phyloP scores from a whole-genome alignment of 1,140 invertebrate genomes.

The Pogonomyrmex barbatus region DNA sequence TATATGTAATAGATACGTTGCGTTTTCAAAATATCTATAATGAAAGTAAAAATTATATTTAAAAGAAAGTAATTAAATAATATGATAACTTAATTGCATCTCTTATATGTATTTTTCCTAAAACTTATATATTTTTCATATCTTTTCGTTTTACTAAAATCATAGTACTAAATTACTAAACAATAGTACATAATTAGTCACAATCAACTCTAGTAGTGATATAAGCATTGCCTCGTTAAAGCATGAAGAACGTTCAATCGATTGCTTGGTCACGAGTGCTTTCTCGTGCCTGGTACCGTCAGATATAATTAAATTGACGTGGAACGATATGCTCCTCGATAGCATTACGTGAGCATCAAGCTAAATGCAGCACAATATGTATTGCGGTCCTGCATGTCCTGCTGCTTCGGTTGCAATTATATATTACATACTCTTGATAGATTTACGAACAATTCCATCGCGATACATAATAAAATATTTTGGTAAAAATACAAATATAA shows the following conservation, averaged over 20 bases:
- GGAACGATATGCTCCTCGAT: conserved; percentile 63
- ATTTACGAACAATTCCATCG: conserved; percentile 75
- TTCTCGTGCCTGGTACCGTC: conserved; percentile 72
- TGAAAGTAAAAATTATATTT: background rate
- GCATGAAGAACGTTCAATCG: conserved; percentile 64
- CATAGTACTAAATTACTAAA: background rate
- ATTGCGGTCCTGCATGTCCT: conserved; percentile 65
- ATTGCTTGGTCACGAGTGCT: conserved; percentile 42
- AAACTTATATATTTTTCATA: background rate
- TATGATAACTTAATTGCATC: background rate
- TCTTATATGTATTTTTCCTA: background rate
- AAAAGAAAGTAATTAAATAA: too few relatives aligned
- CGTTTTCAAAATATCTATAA: background rate
- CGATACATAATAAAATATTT: conserved; percentile 10
- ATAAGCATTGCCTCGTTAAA: conserved; percentile 61
- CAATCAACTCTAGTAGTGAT: conserved; percentile 36
- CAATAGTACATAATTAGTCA: conserved; percentile 4
- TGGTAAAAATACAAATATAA: too few relatives aligned
- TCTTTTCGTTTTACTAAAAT: background rate
- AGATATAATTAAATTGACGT: conserved; percentile 78
- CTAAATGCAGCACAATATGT: conserved; percentile 49
- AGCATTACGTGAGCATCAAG: conserved; percentile 50
- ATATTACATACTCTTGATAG: conserved; percentile 43
- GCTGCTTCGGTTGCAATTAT: conserved; percentile 36
- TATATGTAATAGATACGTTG: background rate